Percentiles rank a stretch among this genome's conserved stretches.
Evolutionary conservation across 2,113 vertebrate species (phyloP).

Genomic region (Neogale vison): DNA sequence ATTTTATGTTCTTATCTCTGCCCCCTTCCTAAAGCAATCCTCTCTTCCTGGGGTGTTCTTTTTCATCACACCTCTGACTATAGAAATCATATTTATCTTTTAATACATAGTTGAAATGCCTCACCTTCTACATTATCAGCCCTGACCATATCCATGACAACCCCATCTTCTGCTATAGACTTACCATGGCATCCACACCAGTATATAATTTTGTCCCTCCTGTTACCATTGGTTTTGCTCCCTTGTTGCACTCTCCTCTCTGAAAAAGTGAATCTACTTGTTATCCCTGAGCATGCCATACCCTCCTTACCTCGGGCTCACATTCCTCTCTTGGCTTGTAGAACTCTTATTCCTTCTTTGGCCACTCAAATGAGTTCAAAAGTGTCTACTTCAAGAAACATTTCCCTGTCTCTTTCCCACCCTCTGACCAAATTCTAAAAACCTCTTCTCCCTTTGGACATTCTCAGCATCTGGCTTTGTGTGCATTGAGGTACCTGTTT

Average conservation of each 20-base stretch:
- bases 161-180: too few relatives aligned
- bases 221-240: not conserved
- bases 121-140: not conserved
- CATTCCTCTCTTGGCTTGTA: not conserved
- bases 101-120: not conserved
- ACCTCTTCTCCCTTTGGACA: not conserved
- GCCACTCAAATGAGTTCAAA: not conserved
- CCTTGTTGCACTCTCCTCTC: not conserved
- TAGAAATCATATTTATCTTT: not conserved
- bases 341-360: not conserved
- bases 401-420: not conserved
- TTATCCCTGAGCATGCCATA: not conserved
- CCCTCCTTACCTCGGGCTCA: not conserved
- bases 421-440: rapidly evolving
- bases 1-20: not conserved
- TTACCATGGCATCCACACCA: not conserved
- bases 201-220: not conserved
- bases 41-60: not conserved
- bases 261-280: too few relatives aligned
- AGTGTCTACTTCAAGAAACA: not conserved
- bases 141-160: not conserved
- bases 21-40: not conserved
- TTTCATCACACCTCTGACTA: not conserved
- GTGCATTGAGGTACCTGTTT: not conserved
- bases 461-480: not conserved